Percentiles rank a stretch among this genome's conserved stretches.
Conservation (phyloP, 1,140 invertebrate species). For the Teleopsis dalmanni region DNA sequence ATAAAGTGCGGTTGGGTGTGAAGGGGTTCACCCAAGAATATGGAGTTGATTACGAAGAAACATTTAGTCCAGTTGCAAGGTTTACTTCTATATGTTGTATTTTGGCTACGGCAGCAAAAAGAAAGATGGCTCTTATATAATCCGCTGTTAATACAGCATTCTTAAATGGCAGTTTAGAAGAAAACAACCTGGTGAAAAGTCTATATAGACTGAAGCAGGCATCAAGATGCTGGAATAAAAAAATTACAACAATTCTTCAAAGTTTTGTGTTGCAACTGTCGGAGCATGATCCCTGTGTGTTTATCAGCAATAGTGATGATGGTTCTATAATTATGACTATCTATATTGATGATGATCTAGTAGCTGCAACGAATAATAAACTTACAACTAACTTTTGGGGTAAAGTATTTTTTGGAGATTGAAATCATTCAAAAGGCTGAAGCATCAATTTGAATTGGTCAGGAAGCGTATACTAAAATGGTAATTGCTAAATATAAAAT, state of each 20-base stretch:
- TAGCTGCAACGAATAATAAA: too few species aligned
- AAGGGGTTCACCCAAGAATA: slow-evolving; percentile 33
- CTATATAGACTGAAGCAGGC: slow-evolving; percentile 32
- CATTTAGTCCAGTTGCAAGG: slow-evolving; percentile 34
- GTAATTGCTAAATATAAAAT: background rate
- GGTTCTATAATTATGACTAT: too few species aligned
- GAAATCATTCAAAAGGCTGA: too few species aligned
- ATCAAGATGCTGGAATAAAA: slow-evolving; percentile 25
- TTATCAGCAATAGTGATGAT: too few species aligned
- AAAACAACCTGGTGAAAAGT: slow-evolving; percentile 37
- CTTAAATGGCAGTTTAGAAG: slow-evolving; percentile 43
- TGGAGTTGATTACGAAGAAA: slow-evolving; percentile 40
- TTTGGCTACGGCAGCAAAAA: slow-evolving; percentile 31
- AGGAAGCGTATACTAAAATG: too few species aligned
- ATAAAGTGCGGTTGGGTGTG: slow-evolving; percentile 32
- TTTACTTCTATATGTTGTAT: slow-evolving; percentile 37
- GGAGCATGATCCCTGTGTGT: slow-evolving; percentile 16
- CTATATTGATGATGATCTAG: too few species aligned
- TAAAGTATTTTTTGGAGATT: too few species aligned
- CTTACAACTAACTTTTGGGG: too few species aligned
- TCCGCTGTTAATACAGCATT: slow-evolving; percentile 45
- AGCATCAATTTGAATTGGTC: too few species aligned
- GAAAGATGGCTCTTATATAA: slow-evolving; percentile 26
- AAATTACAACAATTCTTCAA: slow-evolving; percentile 14
- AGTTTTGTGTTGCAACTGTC: slow-evolving; percentile 13